Conservation (phyloP, 53 echinoderm and acorn worm genomes). For the Antedon mediterranea region DNA sequence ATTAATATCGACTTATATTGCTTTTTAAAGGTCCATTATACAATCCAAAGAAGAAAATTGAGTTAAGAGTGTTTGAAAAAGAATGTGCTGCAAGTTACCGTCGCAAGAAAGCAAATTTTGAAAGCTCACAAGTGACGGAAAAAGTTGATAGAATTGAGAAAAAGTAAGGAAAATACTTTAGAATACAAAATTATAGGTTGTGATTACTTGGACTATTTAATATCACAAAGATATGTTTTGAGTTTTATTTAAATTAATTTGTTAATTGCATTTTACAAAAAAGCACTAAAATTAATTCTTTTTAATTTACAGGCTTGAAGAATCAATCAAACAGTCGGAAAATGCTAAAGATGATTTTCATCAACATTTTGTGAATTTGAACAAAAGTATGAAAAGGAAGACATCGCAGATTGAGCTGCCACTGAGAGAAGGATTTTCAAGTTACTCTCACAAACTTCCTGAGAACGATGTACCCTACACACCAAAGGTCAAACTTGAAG, state of each 20-base stretch:
- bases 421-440: background rate
- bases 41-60: conserved; percentile 31
- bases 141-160: conserved; percentile 46
- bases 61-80: conserved; percentile 53
- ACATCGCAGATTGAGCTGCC: background rate
- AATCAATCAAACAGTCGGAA: background rate
- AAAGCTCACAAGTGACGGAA: conserved; percentile 26
- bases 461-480: background rate
- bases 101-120: conserved; percentile 28
- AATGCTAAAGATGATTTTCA: background rate
- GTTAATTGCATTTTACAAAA: too few relatives aligned
- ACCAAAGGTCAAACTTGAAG: background rate
- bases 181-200: too few relatives aligned
- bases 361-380: background rate
- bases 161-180: conserved; percentile 13
- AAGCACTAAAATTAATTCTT: too few relatives aligned
- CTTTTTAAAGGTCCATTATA: background rate
- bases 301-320: background rate
- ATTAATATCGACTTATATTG: too few relatives aligned
- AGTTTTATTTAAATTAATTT: too few relatives aligned
- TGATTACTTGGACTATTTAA: too few relatives aligned
- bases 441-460: background rate
- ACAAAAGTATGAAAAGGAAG: background rate
- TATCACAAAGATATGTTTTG: too few relatives aligned
- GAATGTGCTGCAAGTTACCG: conserved; percentile 77